phyloP scores from a whole-genome alignment of 2,113 vertebrate species.

The Onychostruthus taczanowskii region DNA sequence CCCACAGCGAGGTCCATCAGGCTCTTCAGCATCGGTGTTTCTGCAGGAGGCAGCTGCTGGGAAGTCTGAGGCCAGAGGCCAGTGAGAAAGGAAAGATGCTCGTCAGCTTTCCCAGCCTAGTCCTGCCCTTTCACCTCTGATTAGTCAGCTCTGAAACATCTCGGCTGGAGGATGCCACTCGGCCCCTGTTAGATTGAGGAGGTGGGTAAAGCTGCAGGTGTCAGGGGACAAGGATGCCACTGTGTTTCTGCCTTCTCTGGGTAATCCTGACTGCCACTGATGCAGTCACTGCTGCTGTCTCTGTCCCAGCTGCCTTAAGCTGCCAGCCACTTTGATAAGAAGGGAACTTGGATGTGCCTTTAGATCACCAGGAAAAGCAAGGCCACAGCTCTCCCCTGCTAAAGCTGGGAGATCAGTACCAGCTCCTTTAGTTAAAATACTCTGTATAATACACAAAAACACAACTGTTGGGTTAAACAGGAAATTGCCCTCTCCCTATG shows the following conservation, averaged over 20 bases:
- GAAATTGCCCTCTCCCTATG: not conserved
- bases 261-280: not conserved
- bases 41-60: not conserved
- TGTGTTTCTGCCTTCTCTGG: not conserved
- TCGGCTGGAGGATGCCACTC: not conserved
- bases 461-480: not conserved
- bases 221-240: not conserved
- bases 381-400: not conserved
- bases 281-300: not conserved
- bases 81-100: not conserved
- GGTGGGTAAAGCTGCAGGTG: not conserved
- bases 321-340: not conserved
- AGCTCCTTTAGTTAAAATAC: not conserved
- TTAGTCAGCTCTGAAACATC: not conserved
- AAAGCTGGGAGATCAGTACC: not conserved
- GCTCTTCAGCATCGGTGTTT: not conserved
- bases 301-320: not conserved
- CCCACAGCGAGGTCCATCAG: not conserved
- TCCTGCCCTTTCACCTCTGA: constrained; percentile 6
- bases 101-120: not conserved
- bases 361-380: not conserved
- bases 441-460: not conserved
- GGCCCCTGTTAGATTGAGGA: not conserved
- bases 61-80: not conserved
- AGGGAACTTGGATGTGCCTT: not conserved